Evolutionary conservation across 2,113 vertebrate genomes (phyloP).

Genomic region (Bombycilla garrulus): DNA sequence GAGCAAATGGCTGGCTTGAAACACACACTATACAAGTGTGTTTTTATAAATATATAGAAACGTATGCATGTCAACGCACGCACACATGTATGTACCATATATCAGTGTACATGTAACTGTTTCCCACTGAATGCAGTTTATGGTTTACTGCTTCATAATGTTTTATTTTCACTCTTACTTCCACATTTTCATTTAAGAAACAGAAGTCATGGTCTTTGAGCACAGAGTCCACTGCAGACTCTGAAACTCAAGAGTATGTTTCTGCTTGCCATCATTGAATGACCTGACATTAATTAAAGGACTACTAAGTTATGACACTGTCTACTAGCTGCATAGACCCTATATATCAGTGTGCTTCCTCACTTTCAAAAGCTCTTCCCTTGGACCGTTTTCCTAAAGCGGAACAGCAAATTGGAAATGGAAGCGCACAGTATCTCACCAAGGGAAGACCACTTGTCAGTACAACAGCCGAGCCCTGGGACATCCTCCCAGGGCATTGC

Average conservation of each 20-base stretch:
- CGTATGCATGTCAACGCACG: neutral
- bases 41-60: neutral
- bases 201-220: neutral
- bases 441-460: neutral
- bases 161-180: constrained; percentile 7
- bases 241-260: neutral
- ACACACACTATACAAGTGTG: neutral
- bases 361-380: neutral
- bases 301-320: neutral
- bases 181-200: neutral
- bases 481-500: neutral
- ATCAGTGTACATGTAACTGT: neutral
- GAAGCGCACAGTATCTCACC: neutral
- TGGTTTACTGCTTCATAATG: neutral
- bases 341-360: neutral
- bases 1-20: neutral
- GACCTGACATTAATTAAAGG: neutral
- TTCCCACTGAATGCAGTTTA: neutral
- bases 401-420: neutral
- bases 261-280: neutral
- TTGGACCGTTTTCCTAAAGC: neutral
- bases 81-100: neutral
- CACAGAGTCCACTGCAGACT: accelerated
- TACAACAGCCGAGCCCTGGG: accelerated
- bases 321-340: neutral